phyloP scores from a whole-genome alignment of 2,797 vertebrate species.

The Acropternis orthonyx region DNA sequence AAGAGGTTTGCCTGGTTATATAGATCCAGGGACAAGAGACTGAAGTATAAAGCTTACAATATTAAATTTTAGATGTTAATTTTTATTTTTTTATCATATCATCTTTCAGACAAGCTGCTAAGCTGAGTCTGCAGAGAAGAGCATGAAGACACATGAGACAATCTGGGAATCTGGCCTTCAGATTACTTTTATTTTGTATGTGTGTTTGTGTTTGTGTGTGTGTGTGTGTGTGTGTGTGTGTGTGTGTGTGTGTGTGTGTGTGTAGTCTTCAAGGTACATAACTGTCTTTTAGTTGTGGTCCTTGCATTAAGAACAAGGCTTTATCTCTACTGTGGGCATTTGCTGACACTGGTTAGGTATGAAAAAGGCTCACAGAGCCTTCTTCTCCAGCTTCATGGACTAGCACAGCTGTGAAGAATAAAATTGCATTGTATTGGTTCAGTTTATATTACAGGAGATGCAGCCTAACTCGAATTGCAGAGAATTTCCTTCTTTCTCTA shows the following conservation, averaged over 20 bases:
- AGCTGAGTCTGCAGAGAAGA: background rate
- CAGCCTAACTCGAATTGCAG: background rate
- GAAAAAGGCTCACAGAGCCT: background rate
- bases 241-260: background rate
- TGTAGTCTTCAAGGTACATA: background rate
- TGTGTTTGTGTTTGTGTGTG: background rate
- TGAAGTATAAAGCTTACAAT: background rate
- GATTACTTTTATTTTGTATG: background rate
- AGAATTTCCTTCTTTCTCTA: background rate
- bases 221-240: background rate
- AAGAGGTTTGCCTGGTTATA: background rate
- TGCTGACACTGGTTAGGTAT: background rate
- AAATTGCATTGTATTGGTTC: background rate
- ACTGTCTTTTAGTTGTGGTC: background rate
- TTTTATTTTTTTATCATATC: background rate
- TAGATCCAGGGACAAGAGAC: background rate
- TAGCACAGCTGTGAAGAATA: background rate
- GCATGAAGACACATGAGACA: background rate
- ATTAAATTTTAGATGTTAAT: background rate
- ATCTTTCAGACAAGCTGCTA: background rate
- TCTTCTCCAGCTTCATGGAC: background rate
- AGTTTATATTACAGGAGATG: background rate
- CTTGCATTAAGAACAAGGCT: background rate
- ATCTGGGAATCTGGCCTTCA: background rate
- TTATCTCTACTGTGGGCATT: background rate